These are phyloP conservation scores for Megaptera novaeangliae DNA, from an alignment of 2,113 vertebrate genomes.

Conservation along the genomic window DNA sequence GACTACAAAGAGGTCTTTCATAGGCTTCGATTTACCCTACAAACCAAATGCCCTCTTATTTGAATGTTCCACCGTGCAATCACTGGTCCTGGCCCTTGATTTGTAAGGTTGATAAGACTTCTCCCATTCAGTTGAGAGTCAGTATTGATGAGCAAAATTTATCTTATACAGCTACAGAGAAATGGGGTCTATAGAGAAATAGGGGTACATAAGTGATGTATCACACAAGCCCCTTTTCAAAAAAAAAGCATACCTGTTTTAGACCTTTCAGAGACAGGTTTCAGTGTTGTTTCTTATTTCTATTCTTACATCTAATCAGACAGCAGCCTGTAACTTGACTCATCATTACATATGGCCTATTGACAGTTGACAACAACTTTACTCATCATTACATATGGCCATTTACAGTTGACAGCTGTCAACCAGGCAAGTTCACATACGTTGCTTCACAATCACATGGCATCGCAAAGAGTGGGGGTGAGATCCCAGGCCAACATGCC, in stretches of 20 bases:
- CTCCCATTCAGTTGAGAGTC: background rate
- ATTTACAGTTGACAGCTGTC: constrained; percentile 76
- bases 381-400: constrained; percentile 76
- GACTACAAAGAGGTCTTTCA: background rate
- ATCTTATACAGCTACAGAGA: background rate
- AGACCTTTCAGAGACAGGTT: background rate
- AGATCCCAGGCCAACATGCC: constrained; percentile 50
- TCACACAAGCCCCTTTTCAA: background rate
- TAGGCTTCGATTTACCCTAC: background rate
- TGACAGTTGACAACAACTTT: constrained; percentile 75
- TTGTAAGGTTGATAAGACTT: background rate
- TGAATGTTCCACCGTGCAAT: background rate
- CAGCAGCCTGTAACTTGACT: constrained; percentile 56
- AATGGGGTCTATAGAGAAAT: background rate
- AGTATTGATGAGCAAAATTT: background rate
- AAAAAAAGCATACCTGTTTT: background rate
- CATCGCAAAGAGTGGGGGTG: constrained; percentile 2
- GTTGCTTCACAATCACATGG: constrained; percentile 59
- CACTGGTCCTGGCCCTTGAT: background rate
- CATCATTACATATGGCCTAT: constrained; percentile 75
- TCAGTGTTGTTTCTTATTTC: background rate
- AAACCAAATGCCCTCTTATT: background rate
- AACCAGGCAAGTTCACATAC: constrained; percentile 71
- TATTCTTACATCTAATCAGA: constrained; percentile 30
- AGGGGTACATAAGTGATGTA: fast-evolving